A percentile compares a stretch with the other conserved stretches of the same genome.
Conservation (phyloP, 1,140 invertebrate genomes). For the Drosophila lini region DNA sequence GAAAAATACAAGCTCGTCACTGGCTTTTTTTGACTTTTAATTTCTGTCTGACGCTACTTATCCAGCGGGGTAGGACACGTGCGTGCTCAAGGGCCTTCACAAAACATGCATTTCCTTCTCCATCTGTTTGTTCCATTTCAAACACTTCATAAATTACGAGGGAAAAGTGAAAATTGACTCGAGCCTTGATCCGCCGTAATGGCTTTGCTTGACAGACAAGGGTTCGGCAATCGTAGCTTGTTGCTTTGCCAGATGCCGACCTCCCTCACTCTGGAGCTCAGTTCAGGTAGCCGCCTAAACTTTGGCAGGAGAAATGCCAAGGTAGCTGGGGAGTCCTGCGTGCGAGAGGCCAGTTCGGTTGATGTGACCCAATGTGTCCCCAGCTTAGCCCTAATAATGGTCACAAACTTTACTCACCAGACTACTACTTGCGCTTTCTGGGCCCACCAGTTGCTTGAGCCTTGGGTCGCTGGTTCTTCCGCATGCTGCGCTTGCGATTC, state of each 20-base stretch:
- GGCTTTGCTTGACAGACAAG: constrained; percentile 53
- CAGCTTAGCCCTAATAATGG: background rate
- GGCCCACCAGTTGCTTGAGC: constrained; percentile 35
- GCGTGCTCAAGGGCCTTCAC: constrained; percentile 7
- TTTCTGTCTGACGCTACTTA: background rate
- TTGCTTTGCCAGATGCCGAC: constrained; percentile 3
- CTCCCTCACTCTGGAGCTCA: constrained; percentile 3
- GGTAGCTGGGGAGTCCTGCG: background rate
- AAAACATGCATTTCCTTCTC: constrained; percentile 14
- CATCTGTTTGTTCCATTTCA: background rate
- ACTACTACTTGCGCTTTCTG: constrained; percentile 53
- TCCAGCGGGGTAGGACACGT: constrained; percentile 7
- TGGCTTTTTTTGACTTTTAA: constrained; percentile 19
- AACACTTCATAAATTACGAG: constrained; percentile 22
- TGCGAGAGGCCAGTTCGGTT: background rate
- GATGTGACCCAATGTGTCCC: background rate
- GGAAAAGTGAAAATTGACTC: background rate
- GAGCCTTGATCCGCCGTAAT: constrained; percentile 25
- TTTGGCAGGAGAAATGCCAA: background rate
- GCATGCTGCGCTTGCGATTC: constrained; percentile 81
- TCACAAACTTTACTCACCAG: constrained; percentile 6
- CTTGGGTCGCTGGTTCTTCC: constrained; percentile 66
- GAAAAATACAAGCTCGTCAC: background rate
- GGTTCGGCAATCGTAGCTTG: constrained; percentile 21
- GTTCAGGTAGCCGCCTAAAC: background rate